phyloP scores from a whole-genome alignment of 2,113 vertebrate genomes.

The Phrynocephalus versicolor region DNA sequence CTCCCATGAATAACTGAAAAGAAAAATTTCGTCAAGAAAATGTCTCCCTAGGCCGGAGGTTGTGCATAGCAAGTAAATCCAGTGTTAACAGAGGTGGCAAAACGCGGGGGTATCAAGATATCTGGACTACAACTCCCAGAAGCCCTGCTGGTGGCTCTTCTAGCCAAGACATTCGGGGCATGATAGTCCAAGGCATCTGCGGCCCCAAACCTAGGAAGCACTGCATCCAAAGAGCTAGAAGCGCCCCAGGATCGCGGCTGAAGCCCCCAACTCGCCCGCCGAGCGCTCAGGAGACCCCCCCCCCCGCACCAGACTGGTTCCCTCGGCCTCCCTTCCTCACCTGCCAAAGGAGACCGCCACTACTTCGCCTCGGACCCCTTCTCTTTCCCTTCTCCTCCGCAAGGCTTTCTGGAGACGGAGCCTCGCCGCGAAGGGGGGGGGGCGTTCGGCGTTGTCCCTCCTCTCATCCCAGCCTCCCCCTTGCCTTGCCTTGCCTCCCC shows the following conservation, averaged over 20 bases:
- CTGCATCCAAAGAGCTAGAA: too few relatives aligned
- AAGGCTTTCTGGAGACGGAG: not conserved
- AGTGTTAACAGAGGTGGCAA: too few relatives aligned
- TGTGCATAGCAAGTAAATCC: too few relatives aligned
- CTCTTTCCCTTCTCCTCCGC: not conserved
- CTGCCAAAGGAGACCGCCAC: not conserved
- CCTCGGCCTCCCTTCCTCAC: not conserved
- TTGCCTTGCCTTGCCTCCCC: not conserved
- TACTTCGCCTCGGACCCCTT: not conserved
- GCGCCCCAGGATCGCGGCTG: not conserved
- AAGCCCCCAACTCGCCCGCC: not conserved
- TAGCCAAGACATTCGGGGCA: too few relatives aligned
- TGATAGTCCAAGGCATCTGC: too few relatives aligned
- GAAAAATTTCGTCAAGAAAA: too few relatives aligned
- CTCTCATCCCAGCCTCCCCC: not conserved
- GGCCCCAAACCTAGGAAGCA: too few relatives aligned
- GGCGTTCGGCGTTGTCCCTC: conserved; percentile 7
- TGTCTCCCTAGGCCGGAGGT: too few relatives aligned
- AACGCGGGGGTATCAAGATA: too few relatives aligned
- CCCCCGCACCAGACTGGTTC: not conserved
- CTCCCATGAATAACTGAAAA: not conserved
- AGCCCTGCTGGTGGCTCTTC: too few relatives aligned
- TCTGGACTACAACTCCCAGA: too few relatives aligned
- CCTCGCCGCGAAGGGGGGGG: not conserved
- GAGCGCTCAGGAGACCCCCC: not conserved